phyloP scores from a whole-genome alignment of 2,888 invertebrate genomes.

The Dendrolimus houi region DNA sequence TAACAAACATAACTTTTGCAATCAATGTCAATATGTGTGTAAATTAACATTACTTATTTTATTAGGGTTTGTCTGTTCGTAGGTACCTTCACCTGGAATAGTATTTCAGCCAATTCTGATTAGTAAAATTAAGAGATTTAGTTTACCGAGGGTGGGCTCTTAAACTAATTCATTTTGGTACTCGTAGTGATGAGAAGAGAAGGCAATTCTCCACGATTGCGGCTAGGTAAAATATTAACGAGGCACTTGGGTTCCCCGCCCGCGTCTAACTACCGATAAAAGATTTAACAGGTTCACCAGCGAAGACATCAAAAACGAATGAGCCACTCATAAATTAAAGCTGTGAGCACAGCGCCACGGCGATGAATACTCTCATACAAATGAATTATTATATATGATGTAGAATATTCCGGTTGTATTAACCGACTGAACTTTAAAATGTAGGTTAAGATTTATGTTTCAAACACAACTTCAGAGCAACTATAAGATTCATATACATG shows the following conservation, averaged over 20 bases:
- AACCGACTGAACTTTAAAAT: background rate
- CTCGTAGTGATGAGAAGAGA: background rate
- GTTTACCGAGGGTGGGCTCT: too few species aligned
- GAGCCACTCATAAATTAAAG: slow-evolving; percentile 36
- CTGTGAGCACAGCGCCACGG: slow-evolving; percentile 11
- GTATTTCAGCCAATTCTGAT: too few species aligned
- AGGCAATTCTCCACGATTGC: background rate
- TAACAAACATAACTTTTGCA: too few species aligned
- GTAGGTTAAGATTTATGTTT: background rate
- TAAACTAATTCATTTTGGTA: background rate
- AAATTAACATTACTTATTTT: too few species aligned
- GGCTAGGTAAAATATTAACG: background rate
- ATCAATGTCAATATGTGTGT: too few species aligned
- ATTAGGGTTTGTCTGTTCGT: too few species aligned
- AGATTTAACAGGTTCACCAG: slow-evolving; percentile 42
- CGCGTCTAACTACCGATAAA: slow-evolving; percentile 41
- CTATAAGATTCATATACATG: background rate
- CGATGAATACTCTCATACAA: slow-evolving; percentile 13
- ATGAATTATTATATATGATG: slow-evolving; percentile 5
- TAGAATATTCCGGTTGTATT: slow-evolving; percentile 3
- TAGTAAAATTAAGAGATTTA: too few species aligned
- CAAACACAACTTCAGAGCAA: background rate
- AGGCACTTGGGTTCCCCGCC: slow-evolving; percentile 5
- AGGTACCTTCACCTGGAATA: too few species aligned
- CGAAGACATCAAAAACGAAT: slow-evolving; percentile 40